phyloP scores from a whole-genome alignment of 2,888 invertebrate genomes.

The Parasteatoda lunata region DNA sequence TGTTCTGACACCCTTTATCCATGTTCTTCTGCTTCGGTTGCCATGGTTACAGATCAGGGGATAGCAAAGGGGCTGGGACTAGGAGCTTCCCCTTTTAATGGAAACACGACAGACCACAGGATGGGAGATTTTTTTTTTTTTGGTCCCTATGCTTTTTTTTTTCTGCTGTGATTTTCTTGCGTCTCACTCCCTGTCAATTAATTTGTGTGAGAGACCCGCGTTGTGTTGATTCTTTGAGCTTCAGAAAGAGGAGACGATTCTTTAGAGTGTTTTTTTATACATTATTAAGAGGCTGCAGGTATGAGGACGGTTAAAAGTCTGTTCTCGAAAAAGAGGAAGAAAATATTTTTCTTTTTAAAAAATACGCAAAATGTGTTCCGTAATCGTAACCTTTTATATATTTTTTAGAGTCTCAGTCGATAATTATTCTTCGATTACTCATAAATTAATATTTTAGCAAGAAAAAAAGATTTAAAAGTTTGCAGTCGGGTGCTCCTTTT shows the following conservation, averaged over 20 bases:
- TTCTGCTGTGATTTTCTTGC: conserved; percentile 25
- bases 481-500: no score
- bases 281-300: neutral
- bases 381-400: no score
- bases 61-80: conserved; percentile 4
- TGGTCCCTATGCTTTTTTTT: conserved; percentile 5
- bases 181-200: conserved; percentile 46
- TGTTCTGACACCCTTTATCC: conserved; percentile 52
- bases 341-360: no score
- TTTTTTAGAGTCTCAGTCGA: no score
- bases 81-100: conserved; percentile 24
- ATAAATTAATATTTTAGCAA: no score
- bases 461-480: no score
- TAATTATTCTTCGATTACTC: no score
- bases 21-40: conserved; percentile 51
- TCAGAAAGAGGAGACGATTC: neutral
- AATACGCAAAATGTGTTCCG: no score
- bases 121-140: neutral
- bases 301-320: no score
- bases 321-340: no score
- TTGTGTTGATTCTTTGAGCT: conserved; percentile 14
- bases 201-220: conserved; percentile 57
- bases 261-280: neutral
- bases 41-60: conserved; percentile 47
- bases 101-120: conserved; percentile 56